Evolutionary conservation across 2,113 vertebrate species (phyloP), one percentile per base, ranked within the genome.

Genomic region (Bos taurus): DNA sequence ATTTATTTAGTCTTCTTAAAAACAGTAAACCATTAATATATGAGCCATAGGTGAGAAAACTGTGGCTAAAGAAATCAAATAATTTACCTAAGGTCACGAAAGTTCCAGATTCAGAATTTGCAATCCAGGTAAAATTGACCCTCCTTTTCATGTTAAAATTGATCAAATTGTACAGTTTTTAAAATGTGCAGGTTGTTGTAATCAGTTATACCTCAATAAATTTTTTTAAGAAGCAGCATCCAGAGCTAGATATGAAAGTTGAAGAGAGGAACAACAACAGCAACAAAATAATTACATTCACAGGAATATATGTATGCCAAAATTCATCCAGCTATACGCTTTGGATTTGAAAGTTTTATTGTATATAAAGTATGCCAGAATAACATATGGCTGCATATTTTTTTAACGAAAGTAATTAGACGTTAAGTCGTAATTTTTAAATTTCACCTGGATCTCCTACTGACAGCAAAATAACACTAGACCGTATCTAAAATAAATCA

Each of bases 401-500:
- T 77, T 88, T 1, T 26, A 64, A 56, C 1, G 6, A 91, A 89
- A 92, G 88, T 84, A 92, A 96, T 96, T 96, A 95, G 85, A 97
- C 40, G 2, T 74, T 40, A 74, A 81, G 92, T 87, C 57, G 26
- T 88, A 80, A 96, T 97, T 94, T 88, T 96, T 43, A 90, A 93
- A 77, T 88, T 81, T 92, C 85, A 94, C 88, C 57, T 90, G 91
- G 17, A 36, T 96, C 54, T 85, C 77, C 88, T 90, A 64, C 54
- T 85, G 62, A 52, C 71, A 96, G 88, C 94, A 94, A 97, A 92
- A 81, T 92, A 67, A 67, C 48, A 60, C 21, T 30, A 78, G 56
- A 59, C 14, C 52, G 1, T 83, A 11, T 52, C 48, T 64, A 94
- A 92, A 94, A 90, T 88, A 94, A 97, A 95, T 97, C 78, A 96